Evolutionary conservation across 2,888 invertebrate species (phyloP), one percentile per base, ranked within the genome.

Genomic region (Athalia circularis): DNA sequence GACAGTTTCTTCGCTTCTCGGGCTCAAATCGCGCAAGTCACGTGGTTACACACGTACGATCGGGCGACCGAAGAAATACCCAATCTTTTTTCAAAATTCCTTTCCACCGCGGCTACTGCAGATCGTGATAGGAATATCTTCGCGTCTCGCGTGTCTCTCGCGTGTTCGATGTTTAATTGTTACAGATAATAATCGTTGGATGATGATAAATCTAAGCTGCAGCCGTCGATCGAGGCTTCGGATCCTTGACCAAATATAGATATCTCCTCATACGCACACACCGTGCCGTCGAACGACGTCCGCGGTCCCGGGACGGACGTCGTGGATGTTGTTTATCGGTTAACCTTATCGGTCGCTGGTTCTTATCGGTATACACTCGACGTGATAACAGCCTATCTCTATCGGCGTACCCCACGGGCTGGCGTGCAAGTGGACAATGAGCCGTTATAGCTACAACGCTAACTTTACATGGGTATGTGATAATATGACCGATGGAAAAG

Each of bases 261-360:
- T 64, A 15, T 43, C 29, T 8, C 29, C 6, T 4, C 29, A 5
- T 11, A 61, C 13, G 13, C 11, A 52, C 52, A 13, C 59, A 59
- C 9, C n/a, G n/a, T 59, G 13, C 13, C 1, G 13, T 8, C 52
- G 52, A 52, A 5, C 65, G 43, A 29, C 43, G 65, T 62, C 29
- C 43, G 8, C 9, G 4, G 15, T 11, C 43, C n/a, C 47, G 64
- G 11, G 9, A 64, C 45, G 11, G 43, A 43, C n/a, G 9, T 43
- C 67, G 50, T 67, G 48, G 67, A 67, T 50, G 15, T 15, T 67
- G 67, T 67, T 67, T 67, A 67, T 67, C 67, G 48, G 29, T 7
- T 13, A 47, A 67, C 47, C 29, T 57, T 70, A 70, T 70, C 70
- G 67, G 54, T 50, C 5, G 29, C 29, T 29, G 29, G 29, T 29